Base-by-base conservation (phyloP, 2,113 vertebrate species). In the Tyrannus savana region DNA sequence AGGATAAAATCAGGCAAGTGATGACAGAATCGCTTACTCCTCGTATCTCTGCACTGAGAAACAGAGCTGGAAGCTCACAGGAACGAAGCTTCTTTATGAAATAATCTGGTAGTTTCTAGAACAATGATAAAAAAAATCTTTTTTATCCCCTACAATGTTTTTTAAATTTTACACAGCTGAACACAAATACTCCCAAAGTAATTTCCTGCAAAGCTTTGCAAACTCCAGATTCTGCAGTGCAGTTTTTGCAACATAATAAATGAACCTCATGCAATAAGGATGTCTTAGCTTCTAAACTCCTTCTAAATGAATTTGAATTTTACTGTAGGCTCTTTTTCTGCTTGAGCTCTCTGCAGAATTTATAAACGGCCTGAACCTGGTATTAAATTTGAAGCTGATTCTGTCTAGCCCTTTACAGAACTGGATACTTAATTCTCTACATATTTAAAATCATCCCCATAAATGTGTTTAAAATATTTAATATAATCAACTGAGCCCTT, bases 381-480 rank as follows among this genome's bases (percentile, higher is more conserved):
- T 76, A 75, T 31, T 81, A 78, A 78, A 81, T 91, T 86, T 77
- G 84, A 87, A 95, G 91, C 87, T 95, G 90, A 95, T 95, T 94
- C 87, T 84, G 84, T 95, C 92, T 95, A 96, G 96, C 96, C 96
- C 92, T 96, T 96, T 94, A 94, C 87, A 96, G 92, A 95, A 74
- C 30, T 95, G 84, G 66, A 87, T 87, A 89, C 44, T 81, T 95
- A 84, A 74, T 94, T 84, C 42, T 89, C 77, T 93, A 94, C 62
- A 63, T 87, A 91, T 82, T 77, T 94, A 95, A 91, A 96, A 93
- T 93, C 73, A 96, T 96, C 95, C 93, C 96, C 93, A 93, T 93
- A 95, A 86, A 67, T 77, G 67, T 84, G 87, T 88, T 94, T 74
- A 94, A 94, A 97, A 92, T 94, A 93, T 84, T 92, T 90, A 90